Base-by-base conservation (phyloP, 2,113 vertebrate species). In the Hydropotes inermis region DNA sequence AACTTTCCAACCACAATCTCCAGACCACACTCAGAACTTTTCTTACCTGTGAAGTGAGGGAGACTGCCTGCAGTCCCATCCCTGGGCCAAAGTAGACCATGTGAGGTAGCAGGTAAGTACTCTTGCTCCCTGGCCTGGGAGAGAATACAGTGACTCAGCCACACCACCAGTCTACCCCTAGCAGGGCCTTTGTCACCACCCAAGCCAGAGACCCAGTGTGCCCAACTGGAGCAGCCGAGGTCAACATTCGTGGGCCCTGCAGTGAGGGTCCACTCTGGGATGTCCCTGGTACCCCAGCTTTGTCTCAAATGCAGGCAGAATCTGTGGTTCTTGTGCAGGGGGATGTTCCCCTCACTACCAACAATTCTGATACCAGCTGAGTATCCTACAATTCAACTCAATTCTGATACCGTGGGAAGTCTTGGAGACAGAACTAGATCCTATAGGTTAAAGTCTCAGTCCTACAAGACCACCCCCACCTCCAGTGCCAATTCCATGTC, bases 1-100 rank as follows among this genome's bases (percentile, higher is more conserved):
- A 57, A 54, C 33, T 17, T 9, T 30, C 28, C 0, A 30, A 60
- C 3, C 19, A 1, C 0, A 23, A 12, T 6, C 6, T 3, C 16
- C 76, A 87, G 47, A 67, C 2, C 21, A 25, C 11, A 43, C 45
- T 52, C 61, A 76, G 21, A 76, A 47, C 1, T 52, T 76, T 76
- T 39, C 70, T 95, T 17, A 39, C 2, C 19, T 67, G 28, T 2
- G 52, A 64, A 64, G n/a, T 6, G 0, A 27, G 64, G 36, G 11
- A 55, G 25, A 30, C 90, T 4, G 6, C n/a, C 17, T 43, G 11
- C 6, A 50, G 7, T n/a, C 64, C 21, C 8, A n/a, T 79, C 36
- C n/a, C 14, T 8, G 27, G 55, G 47, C 27, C n/a, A 60, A 60
- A 25, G 33, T 8, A 58, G 12, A 25, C 39, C 4, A 5, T 8